Evolutionary conservation across 2,888 invertebrate genomes (phyloP).

Genomic region (Galeopsomyia nigrocyanea): DNA sequence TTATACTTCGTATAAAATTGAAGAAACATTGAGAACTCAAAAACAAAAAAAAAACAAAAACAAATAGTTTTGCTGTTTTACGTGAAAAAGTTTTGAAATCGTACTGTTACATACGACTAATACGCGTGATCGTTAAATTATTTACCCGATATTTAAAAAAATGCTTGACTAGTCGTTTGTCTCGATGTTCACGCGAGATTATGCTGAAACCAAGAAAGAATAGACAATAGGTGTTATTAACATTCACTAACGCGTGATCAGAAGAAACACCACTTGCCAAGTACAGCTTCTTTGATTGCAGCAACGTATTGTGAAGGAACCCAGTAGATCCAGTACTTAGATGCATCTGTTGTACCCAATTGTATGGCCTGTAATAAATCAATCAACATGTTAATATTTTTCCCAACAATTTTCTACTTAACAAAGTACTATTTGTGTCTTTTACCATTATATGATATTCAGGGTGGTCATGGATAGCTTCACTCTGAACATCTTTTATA

Average conservation of each 20-base stretch:
- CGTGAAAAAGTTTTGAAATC: constrained; percentile 32
- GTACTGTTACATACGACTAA: constrained; percentile 43
- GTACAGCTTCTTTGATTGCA: constrained; percentile 90
- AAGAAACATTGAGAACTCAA: too few relatives aligned
- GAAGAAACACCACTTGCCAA: constrained; percentile 88
- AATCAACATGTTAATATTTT: constrained; percentile 16
- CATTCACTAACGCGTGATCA: constrained; percentile 67
- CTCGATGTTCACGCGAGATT: constrained; percentile 61
- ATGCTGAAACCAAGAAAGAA: constrained; percentile 56
- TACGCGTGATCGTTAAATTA: constrained; percentile 55
- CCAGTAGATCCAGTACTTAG: constrained; percentile 95
- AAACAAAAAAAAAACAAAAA: constrained; percentile 25
- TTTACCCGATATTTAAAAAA: constrained; percentile 60
- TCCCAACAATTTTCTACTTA: constrained; percentile 11
- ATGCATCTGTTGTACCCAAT: constrained; percentile 91
- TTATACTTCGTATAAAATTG: constrained; percentile 19
- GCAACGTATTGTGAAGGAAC: constrained; percentile 92
- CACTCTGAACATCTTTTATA: constrained; percentile 84
- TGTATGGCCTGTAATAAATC: constrained; percentile 80
- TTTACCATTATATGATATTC: constrained; percentile 92
- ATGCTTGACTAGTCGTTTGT: constrained; percentile 65
- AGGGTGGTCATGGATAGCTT: constrained; percentile 89
- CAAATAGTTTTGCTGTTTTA: constrained; percentile 21
- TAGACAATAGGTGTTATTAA: constrained; percentile 24
- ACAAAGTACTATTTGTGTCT: constrained; percentile 41